Evolutionary conservation across 2,888 invertebrate genomes (phyloP).

Genomic region (Hedychridium roseum): DNA sequence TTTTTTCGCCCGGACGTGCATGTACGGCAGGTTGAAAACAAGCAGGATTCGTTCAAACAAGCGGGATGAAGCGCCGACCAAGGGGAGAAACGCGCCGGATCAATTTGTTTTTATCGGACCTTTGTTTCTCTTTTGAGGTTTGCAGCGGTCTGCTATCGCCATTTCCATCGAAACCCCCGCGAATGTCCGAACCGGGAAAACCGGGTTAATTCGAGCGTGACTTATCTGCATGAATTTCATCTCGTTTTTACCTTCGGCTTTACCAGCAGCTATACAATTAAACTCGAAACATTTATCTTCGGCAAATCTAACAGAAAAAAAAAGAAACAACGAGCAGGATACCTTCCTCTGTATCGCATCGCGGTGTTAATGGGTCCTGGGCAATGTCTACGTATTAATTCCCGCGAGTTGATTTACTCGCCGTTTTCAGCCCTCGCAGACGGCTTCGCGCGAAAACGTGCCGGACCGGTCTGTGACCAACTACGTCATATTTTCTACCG

Average conservation of each 20-base stretch:
- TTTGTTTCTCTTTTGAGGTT: constrained; percentile 39
- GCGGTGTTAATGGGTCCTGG: too few species aligned
- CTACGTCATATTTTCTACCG: constrained; percentile 29
- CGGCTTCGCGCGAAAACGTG: constrained; percentile 7
- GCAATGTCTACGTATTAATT: too few species aligned
- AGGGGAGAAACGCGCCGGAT: constrained; percentile 25
- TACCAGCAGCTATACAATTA: too few species aligned
- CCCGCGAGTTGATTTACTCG: too few species aligned
- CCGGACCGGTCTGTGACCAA: constrained; percentile 33
- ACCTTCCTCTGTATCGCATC: too few species aligned
- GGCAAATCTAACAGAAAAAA: too few species aligned
- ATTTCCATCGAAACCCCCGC: constrained; percentile 7
- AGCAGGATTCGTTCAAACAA: constrained; percentile 32
- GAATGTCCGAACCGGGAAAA: constrained; percentile 26
- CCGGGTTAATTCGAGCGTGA: constrained; percentile 48
- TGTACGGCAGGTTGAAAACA: too few species aligned
- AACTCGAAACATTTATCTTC: too few species aligned
- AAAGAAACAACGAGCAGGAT: too few species aligned
- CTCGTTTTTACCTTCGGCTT: constrained; percentile 18
- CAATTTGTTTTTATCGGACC: constrained; percentile 46
- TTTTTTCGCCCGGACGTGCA: too few species aligned
- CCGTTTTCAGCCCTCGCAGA: constrained; percentile 10
- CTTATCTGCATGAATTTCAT: constrained; percentile 46
- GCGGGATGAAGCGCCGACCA: constrained; percentile 8
- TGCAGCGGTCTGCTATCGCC: constrained; percentile 9